A percentile compares a stretch with the other conserved stretches of the same genome.
phyloP scores from a whole-genome alignment of 2,888 invertebrate species.

The Sericinus montela region DNA sequence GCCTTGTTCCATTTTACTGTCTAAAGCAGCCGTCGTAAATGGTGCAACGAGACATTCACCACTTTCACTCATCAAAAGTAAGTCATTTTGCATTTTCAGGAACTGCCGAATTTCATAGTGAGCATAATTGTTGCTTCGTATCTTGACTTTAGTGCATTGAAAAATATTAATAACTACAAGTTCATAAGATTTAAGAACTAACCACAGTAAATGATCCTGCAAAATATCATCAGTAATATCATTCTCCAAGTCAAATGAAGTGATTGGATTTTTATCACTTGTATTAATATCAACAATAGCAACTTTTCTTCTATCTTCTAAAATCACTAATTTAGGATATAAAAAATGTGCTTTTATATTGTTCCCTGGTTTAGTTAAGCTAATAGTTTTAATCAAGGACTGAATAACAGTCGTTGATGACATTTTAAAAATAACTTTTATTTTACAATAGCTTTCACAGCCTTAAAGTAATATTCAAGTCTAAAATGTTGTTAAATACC shows the following conservation, averaged over 20 bases:
- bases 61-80: constrained; percentile 54
- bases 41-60: constrained; percentile 46
- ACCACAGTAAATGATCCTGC: constrained; percentile 49
- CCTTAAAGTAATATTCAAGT: no score
- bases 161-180: constrained; percentile 43
- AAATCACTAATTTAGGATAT: constrained; percentile 51
- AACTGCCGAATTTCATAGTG: constrained; percentile 47
- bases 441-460: no score
- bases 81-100: constrained; percentile 27
- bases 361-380: constrained; percentile 21
- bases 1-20: constrained; percentile 34
- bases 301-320: constrained; percentile 31
- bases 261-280: constrained; percentile 14
- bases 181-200: constrained; percentile 48
- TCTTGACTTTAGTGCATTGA: constrained; percentile 34
- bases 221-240: constrained; percentile 43
- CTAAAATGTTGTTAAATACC: no score
- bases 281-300: constrained; percentile 27
- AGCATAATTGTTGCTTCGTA: constrained; percentile 36
- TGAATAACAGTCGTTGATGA: constrained; percentile 22
- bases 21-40: constrained; percentile 35
- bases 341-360: constrained; percentile 39
- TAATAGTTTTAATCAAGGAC: constrained; percentile 26
- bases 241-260: constrained; percentile 33
- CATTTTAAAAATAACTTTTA: background rate